A percentile compares a stretch with the other conserved stretches of the same genome.
These are phyloP conservation scores for Drosophila neonasuta DNA, from an alignment of 2,888 invertebrate species.

Conservation along the genomic window DNA sequence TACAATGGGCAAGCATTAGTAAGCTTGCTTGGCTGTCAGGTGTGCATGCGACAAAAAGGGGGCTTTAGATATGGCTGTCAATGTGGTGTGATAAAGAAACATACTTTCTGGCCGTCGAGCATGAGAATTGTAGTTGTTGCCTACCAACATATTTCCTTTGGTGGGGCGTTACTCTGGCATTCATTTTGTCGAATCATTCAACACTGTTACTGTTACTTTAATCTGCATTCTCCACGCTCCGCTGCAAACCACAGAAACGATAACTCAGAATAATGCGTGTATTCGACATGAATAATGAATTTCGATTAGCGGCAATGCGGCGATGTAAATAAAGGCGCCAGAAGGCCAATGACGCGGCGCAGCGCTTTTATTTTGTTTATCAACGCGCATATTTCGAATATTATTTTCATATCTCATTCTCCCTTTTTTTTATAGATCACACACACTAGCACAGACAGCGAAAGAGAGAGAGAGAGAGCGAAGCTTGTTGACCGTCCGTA, in stretches of 20 bases:
- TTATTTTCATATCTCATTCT: slow-evolving; percentile 10
- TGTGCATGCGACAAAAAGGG: background rate
- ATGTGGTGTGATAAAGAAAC: background rate
- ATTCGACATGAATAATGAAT: slow-evolving; percentile 36
- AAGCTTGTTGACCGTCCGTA: slow-evolving; percentile 43
- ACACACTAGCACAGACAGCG: slow-evolving; percentile 10
- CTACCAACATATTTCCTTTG: background rate
- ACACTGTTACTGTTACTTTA: background rate
- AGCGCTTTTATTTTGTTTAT: slow-evolving; percentile 14
- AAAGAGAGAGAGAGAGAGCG: slow-evolving; percentile 8
- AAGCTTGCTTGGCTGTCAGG: no score
- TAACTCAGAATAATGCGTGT: slow-evolving; percentile 15
- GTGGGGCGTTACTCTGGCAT: slow-evolving; percentile 40
- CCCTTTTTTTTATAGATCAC: slow-evolving; percentile 38
- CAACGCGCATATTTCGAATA: slow-evolving; percentile 18
- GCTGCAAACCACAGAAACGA: background rate
- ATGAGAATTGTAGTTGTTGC: background rate
- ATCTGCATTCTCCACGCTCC: background rate
- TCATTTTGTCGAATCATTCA: background rate
- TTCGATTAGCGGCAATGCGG: slow-evolving; percentile 37
- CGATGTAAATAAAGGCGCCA: slow-evolving; percentile 42
- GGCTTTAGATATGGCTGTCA: background rate
- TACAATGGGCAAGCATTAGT: no score
- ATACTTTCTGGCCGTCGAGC: background rate
- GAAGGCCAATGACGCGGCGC: slow-evolving; percentile 31